phyloP scores from a whole-genome alignment of 1,140 invertebrate genomes.

The Achroia grisella region DNA sequence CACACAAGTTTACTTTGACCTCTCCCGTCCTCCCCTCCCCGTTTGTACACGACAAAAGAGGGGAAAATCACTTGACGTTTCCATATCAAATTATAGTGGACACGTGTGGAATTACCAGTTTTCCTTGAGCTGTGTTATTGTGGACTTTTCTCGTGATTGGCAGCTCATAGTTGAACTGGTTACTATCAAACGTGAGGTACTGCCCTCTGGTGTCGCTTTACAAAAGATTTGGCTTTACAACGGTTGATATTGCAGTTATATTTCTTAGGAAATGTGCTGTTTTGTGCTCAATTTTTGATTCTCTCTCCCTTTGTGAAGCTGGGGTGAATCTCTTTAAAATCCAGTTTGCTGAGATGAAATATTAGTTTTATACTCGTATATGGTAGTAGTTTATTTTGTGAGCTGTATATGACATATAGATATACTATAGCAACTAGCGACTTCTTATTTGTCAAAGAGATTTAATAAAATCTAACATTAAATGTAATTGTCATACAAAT shows the following conservation, averaged over 20 bases:
- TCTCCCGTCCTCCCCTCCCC: background rate
- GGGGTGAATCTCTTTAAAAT: slow-evolving; percentile 6
- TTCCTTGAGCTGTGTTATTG: background rate
- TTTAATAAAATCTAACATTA: too few relatives aligned
- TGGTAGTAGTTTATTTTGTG: too few relatives aligned
- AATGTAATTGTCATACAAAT: too few relatives aligned
- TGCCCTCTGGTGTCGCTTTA: background rate
- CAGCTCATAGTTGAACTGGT: background rate
- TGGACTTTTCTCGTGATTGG: background rate
- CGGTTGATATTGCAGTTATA: slow-evolving; percentile 11
- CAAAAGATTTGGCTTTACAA: slow-evolving; percentile 11
- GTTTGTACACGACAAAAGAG: background rate
- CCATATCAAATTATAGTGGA: background rate
- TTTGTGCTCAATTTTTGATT: slow-evolving; percentile 6
- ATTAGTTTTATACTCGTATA: too few relatives aligned
- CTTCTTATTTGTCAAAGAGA: too few relatives aligned
- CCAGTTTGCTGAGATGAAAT: too few relatives aligned
- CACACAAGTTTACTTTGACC: background rate
- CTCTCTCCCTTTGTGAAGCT: background rate
- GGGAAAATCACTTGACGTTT: background rate
- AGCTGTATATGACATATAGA: too few relatives aligned
- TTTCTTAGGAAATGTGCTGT: slow-evolving; percentile 11
- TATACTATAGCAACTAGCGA: too few relatives aligned
- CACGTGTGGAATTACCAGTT: background rate
- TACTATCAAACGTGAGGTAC: background rate